Base-by-base conservation (phyloP, 2,888 invertebrate genomes). In the Tholera decimalis region DNA sequence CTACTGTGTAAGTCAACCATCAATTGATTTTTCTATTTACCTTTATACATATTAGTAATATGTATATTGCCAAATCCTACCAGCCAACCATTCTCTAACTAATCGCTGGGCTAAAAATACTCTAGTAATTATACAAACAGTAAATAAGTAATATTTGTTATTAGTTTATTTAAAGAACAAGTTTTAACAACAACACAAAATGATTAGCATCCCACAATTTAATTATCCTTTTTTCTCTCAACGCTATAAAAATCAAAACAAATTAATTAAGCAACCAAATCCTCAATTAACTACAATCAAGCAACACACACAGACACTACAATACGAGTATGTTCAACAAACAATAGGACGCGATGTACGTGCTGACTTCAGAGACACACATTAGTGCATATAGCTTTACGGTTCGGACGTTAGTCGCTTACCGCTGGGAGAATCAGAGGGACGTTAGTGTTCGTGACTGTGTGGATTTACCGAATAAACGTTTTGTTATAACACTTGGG, bases 391-490 rank as follows among this genome's bases (percentile, higher is more conserved):
- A 33, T 26, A 18, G 30, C 9, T 30, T 30, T 20, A 15, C 28
- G 5, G 18, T 15, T 53, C 54, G 41, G 5, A 28, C 47, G 73
- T 78, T 60, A 74, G 74, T 74, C 74, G 74, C 49, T 28, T 57
- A 73, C 57, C 20, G 66, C 30, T 9, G n/a, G 18, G 67, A 66
- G 74, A 56, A 54, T 39, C 56, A 60, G 47, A 57, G 33, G 73
- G 51, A 78, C 73, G 73, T 60, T 57, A 37, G 59, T 78, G 79
- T 24, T 49, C 63, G 58, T 59, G 33, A 44, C 46, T 56, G 74
- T 73, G 67, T 66, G 55, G 53, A 66, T 65, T 81, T 77, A 50
- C 64, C 63, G 56, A 67, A 71, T 70, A 71, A 68, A 74, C 54
- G 67, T 65, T 46, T 59, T 54, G 53, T 43, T 50, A 64, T 67